Evolutionary conservation across 1,140 invertebrate genomes (phyloP), one percentile per base, ranked within the genome.

Genomic region (Drosophila littoralis): DNA sequence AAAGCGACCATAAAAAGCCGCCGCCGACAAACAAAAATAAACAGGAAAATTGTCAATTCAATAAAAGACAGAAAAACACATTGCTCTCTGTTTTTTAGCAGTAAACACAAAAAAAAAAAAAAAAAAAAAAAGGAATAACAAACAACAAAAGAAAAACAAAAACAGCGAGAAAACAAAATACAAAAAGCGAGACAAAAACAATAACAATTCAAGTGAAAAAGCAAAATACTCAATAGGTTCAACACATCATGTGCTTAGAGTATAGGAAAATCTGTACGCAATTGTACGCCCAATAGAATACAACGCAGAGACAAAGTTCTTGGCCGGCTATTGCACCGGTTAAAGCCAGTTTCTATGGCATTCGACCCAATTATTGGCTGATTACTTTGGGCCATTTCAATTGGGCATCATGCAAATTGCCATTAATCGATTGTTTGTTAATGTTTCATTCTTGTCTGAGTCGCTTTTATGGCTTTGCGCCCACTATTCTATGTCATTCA

Each of bases 241-340:
- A 82, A 45, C 45, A 75, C 54, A 71, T 75, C 81, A 84, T 82
- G 81, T 81, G 81, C 32, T 81, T 67, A 50, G 60, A 73, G 74
- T 85, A 74, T 77, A 66, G 45, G 32, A 8, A 55, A 40, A 66
- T 57, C 33, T 42, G 13, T 15, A 2, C 6, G 7, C 12, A 40
- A 55, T 42, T 50, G 22, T 7, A 5, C 22, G 22, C 4, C 28
- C 4, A 61, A 50, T 50, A 48, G 10, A 57, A 32, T 43, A 22
- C 1, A n/a, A n/a, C 36, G 38, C 28, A 64, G 64, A 35, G 13
- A 43, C 35, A 67, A 67, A 15, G 54, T 35, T 38, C 52, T 50
- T 57, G 54, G 51, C 28, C 43, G 35, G 32, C 46, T 63, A 51
- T 61, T 61, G 54, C 43, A 55, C 69, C 28, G 52, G 69, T 42